Evolutionary conservation across 2,113 vertebrate genomes (phyloP), one percentile per base, ranked within the genome.

Genomic region (Trogon surrucura): DNA sequence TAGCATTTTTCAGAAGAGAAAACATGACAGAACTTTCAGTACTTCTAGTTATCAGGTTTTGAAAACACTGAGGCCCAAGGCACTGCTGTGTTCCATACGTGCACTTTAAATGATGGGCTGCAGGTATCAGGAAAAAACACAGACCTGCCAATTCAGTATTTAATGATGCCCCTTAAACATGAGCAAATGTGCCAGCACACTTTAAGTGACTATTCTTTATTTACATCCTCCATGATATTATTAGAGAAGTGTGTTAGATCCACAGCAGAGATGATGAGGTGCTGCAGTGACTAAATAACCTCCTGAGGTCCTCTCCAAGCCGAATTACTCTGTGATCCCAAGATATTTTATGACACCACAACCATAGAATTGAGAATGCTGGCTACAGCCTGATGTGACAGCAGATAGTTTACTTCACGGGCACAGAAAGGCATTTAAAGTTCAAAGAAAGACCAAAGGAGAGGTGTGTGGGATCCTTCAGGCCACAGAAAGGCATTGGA

Each of bases 351-450:
- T 32, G 13, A n/a, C 19, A 82, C 22, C 45, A 23, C 19, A 74
- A 20, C 18, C 22, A 30, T 0, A 20, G 62, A 79, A 29, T 4
- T 32, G n/a, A 77, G 36, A 48, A 22, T 19, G 54, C 32, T 60
- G 45, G 8, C 34, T 60, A 30, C 20, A 47, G 32, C n/a, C 53
- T 78, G 41, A 30, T 25, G 19, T 11, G 32, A 54, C 29, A 62
- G 53, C 14, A 69, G 50, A 56, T 4, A 88, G 6, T 9, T 54
- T 45, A 32, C 11, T 69, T 41, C 11, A 54, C 0, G 0, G 57
- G 10, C 5, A 60, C 22, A 60, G 53, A 48, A 2, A 27, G 34
- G 14, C 19, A 51, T 67, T 67, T 73, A n/a, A 47, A 45, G 12
- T 30, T 66, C 41, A 62, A 72, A 48, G 4, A 71, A 34, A 56